Evolutionary conservation across 2,888 invertebrate species (phyloP), one percentile per base, ranked within the genome.

Genomic region (Eupeodes luniger): DNA sequence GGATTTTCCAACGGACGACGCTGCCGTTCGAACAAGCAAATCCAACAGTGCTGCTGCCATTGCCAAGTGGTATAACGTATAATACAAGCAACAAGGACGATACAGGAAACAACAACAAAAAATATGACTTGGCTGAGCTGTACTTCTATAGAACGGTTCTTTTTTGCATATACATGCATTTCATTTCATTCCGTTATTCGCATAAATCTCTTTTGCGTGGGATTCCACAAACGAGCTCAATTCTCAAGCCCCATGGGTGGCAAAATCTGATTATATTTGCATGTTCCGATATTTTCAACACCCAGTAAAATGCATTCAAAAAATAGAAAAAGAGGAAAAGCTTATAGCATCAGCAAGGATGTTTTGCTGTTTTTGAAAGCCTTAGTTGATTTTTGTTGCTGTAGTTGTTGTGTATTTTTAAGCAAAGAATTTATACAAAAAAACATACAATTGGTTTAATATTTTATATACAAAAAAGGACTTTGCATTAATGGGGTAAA

Each of bases 391-490:
- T 59, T 59, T 10, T 47, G 10, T 47, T 47, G 7, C 7, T 47
- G 7, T 47, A 6, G 9, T 80, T 64, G 59, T 70, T 27, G 27
- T 27, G 27, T 27, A 27, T 59, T n/a, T 36, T 14, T 9, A 51
- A 27, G 27, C 27, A 27, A 27, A 67, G n/a, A 69, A 64, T 40
- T 40, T 40, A 9, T 51, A 40, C 2, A 14, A 10, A n/a, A 55
- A n/a, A 16, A 27, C 4, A 7, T 57, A 64, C 81, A 85, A 85
- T 85, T 81, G 81, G 77, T 55, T 81, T 74, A 81, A 74, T 59
- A 40, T 47, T 11, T 78, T 80, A 51, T 44, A 64, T 57, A 44
- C 62, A 72, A 59, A 81, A 76, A 76, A 27, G 27, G 40, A 40
- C 40, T 85, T 85, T 81, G 47, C 81, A 81, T 67, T 76, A 74